Conservation (phyloP, 2,113 vertebrate genomes). For the Urocolius indicus region DNA sequence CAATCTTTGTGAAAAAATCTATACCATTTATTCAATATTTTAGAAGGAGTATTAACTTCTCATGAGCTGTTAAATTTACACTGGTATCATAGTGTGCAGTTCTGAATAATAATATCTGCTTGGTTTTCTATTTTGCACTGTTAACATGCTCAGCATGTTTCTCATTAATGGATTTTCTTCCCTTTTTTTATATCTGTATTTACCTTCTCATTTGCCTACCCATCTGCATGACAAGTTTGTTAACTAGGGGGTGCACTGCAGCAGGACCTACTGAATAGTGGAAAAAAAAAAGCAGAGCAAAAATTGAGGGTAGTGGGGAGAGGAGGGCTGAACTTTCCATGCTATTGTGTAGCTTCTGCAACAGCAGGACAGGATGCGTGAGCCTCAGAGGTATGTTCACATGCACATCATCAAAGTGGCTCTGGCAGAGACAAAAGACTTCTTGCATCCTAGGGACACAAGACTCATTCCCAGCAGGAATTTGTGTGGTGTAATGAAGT, state of each 20-base stretch:
- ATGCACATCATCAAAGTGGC: accelerated
- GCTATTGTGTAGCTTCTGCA: not conserved
- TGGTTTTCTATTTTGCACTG: not conserved
- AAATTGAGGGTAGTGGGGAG: not conserved
- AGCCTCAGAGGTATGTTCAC: not conserved
- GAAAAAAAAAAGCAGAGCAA: not conserved
- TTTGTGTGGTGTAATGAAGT: not conserved
- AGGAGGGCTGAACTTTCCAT: not conserved
- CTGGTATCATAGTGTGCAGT: not conserved
- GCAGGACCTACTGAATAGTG: not conserved
- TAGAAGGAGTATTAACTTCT: not conserved
- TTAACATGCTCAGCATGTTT: not conserved
- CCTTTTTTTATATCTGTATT: not conserved
- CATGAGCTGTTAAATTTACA: not conserved
- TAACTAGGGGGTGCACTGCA: not conserved
- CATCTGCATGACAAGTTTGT: not conserved
- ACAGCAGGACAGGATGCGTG: accelerated
- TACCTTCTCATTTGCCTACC: not conserved
- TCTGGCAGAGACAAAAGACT: not conserved
- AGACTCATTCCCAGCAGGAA: not conserved
- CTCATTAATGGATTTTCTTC: not conserved
- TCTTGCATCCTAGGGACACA: not conserved
- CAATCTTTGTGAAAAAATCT: not conserved
- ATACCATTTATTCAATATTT: not conserved
- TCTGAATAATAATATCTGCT: not conserved